Evolutionary conservation across 2,113 vertebrate genomes (phyloP).

Genomic region (Sigmodon hispidus): DNA sequence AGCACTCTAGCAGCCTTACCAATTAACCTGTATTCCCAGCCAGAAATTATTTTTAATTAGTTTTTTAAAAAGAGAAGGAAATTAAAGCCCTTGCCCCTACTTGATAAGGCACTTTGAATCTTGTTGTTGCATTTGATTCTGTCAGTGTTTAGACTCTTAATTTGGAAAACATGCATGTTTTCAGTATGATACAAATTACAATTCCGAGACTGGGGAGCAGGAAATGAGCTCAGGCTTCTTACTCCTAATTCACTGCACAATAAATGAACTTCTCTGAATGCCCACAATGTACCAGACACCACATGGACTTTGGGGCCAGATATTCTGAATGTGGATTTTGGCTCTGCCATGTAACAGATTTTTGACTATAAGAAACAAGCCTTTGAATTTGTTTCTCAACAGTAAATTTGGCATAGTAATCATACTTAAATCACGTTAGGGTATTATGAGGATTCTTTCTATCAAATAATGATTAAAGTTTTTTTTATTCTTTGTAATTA

Average conservation of each 20-base stretch:
- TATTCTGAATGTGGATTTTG: too few species aligned
- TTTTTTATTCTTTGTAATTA: conserved; percentile 15
- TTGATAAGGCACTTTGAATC: conserved; percentile 27
- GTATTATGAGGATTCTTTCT: neutral
- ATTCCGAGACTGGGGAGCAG: conserved; percentile 10
- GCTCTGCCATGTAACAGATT: neutral
- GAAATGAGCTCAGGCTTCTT: neutral
- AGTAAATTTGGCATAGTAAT: neutral
- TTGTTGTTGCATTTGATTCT: conserved; percentile 34
- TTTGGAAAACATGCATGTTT: conserved; percentile 12
- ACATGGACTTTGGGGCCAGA: neutral
- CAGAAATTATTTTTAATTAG: neutral
- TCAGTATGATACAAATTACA: conserved; percentile 42
- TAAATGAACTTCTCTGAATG: neutral
- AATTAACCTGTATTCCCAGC: neutral
- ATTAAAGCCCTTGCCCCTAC: neutral
- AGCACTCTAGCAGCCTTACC: neutral
- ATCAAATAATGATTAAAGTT: neutral
- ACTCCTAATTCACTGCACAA: conserved; percentile 25
- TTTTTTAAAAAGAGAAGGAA: neutral
- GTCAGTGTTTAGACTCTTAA: conserved; percentile 19
- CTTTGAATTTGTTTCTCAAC: conserved; percentile 35
- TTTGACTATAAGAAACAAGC: neutral
- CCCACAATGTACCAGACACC: neutral
- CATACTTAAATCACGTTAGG: neutral